Conservation (phyloP, 2,888 invertebrate species). For the Caenorhabditis panamensis region DNA sequence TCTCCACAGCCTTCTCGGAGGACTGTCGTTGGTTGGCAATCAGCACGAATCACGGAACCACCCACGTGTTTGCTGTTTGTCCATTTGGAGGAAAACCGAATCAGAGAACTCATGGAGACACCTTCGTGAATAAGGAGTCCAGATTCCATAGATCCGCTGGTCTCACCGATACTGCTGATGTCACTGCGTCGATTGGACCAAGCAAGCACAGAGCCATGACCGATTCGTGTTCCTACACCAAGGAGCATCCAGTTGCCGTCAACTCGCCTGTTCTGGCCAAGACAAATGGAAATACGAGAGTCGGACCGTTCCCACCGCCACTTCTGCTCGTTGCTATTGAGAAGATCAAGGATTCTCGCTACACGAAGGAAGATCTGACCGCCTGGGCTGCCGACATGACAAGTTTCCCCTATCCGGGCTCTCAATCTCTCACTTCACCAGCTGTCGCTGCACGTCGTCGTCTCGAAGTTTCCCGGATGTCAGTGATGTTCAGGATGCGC, state of each 20-base stretch:
- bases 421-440: conserved; percentile 51
- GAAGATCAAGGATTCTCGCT: conserved; percentile 86
- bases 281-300: conserved; percentile 87
- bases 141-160: conserved; percentile 95
- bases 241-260: conserved; percentile 52
- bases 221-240: conserved; percentile 40
- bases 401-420: conserved; percentile 15
- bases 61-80: conserved; percentile 96
- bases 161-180: conserved; percentile 83
- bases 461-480: conserved; percentile 58
- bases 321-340: conserved; percentile 89
- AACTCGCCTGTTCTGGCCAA: conserved; percentile 29
- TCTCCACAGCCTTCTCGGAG: conserved; percentile 53
- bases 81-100: conserved; percentile 90
- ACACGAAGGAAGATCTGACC: conserved; percentile 74
- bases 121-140: conserved; percentile 89
- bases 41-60: conserved; percentile 93
- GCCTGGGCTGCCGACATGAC: conserved; percentile 79
- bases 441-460: conserved; percentile 36
- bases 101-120: conserved; percentile 94
- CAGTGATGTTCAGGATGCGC: conserved; percentile 65
- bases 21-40: conserved; percentile 92
- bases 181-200: conserved; percentile 50
- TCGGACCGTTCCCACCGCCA: conserved; percentile 93
- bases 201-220: conserved; percentile 49